phyloP scores from a whole-genome alignment of 2,797 vertebrate genomes.

The Lycodopsis pacificus region DNA sequence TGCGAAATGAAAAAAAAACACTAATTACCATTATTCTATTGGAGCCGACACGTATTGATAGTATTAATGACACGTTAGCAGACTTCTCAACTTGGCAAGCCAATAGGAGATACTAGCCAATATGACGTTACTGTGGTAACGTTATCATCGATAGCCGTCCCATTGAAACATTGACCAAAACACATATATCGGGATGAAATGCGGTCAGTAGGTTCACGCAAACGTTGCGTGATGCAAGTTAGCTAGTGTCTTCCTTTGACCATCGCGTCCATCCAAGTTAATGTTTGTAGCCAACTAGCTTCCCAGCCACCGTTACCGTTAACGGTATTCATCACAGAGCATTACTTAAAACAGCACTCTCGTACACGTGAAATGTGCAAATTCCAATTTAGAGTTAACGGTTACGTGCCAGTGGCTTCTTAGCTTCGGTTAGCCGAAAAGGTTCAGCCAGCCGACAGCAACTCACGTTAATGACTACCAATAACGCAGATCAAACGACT shows the following conservation, averaged over 20 bases:
- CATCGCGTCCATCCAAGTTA: slow-evolving; percentile 22
- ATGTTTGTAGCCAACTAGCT: slow-evolving; percentile 60
- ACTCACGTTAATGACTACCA: slow-evolving; percentile 49
- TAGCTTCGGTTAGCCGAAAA: slow-evolving; percentile 43
- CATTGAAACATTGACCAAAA: slow-evolving; percentile 30
- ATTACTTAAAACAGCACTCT: slow-evolving; percentile 20
- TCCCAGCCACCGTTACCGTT: slow-evolving; percentile 20
- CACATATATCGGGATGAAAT: slow-evolving; percentile 10
- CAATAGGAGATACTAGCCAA: slow-evolving; percentile 33
- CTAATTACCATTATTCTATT: neutral
- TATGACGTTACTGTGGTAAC: slow-evolving; percentile 47
- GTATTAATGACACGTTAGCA: slow-evolving; percentile 28
- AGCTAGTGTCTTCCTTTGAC: slow-evolving; percentile 12
- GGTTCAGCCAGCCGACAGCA: slow-evolving; percentile 33
- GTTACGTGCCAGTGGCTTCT: slow-evolving; percentile 46
- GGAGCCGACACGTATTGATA: slow-evolving; percentile 1
- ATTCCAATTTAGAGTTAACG: slow-evolving; percentile 39
- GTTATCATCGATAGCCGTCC: slow-evolving; percentile 18
- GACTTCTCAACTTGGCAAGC: slow-evolving; percentile 34
- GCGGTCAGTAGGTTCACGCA: neutral
- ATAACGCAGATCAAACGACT: slow-evolving; percentile 71
- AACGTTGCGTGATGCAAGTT: slow-evolving; percentile 37
- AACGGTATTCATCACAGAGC: slow-evolving; percentile 40
- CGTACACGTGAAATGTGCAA: slow-evolving; percentile 47
- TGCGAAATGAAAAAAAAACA: slow-evolving; percentile 4